Evolutionary conservation across 2,113 vertebrate species (phyloP).

Genomic region (Dasyornis broadbenti): DNA sequence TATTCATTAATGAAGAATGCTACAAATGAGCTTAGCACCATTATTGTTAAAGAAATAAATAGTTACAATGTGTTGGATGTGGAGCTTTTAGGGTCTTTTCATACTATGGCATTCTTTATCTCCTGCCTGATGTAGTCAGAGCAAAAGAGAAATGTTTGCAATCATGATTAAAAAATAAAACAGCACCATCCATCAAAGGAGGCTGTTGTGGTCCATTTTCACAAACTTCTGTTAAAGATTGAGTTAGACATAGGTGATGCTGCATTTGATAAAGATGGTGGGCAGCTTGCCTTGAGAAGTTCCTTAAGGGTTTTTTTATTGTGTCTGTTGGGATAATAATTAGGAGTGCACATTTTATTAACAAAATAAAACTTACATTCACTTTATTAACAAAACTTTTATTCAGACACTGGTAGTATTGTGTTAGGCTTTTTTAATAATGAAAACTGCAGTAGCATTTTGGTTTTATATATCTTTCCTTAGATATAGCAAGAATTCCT

Average conservation of each 20-base stretch:
- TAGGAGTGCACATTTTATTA: not conserved
- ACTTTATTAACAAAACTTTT: not conserved
- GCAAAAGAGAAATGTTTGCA: not conserved
- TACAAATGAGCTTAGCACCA: rapidly evolving
- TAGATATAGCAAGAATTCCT: constrained; percentile 83
- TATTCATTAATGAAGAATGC: not conserved
- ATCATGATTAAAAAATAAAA: not conserved
- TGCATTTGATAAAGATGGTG: not conserved
- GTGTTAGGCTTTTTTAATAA: not conserved
- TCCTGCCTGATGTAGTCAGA: not conserved
- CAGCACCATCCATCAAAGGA: not conserved
- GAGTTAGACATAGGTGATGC: not conserved
- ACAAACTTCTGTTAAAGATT: not conserved
- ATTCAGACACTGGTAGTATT: not conserved
- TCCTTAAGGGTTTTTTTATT: not conserved
- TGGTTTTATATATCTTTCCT: not conserved
- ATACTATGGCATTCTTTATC: not conserved
- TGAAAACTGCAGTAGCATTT: not conserved
- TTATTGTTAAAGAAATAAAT: not conserved
- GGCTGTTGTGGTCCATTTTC: rapidly evolving
- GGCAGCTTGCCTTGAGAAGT: not conserved
- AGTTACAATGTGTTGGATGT: not conserved
- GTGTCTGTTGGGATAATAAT: not conserved
- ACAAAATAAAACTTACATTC: not conserved
- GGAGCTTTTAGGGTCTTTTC: not conserved